Base-by-base conservation (phyloP, 2,797 vertebrate species). In the Eleutherodactylus coqui region DNA sequence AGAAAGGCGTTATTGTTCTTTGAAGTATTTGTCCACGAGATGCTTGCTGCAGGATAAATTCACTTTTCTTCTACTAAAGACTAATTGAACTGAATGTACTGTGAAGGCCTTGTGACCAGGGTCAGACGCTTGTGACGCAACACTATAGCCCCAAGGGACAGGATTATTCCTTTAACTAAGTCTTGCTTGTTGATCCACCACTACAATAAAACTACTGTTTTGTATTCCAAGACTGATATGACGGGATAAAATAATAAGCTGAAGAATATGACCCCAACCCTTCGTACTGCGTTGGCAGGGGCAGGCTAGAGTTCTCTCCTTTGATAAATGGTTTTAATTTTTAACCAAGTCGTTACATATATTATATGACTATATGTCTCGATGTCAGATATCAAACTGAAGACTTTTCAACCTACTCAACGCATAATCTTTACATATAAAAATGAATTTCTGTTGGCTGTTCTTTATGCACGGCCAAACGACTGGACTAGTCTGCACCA, bases 101-200 rank as follows among this genome's bases (percentile, higher is more conserved):
- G 76, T 79, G 75, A 72, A 41, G 36, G 62, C 64, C 83, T 85
- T 85, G 62, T 85, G 83, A 85, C 49, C 76, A 53, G 62, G 75
- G 75, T 85, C 83, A 85, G 60, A 79, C 60, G 47, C 47, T 34
- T 51, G 75, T 85, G 76, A 85, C 75, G 76, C 83, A 79, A n/a
- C 49, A 55, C 43, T 41, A 29, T 27, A 53, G 34, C 55, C 82
- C 55, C 17, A 34, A 51, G 58, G 82, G 73, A 77, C 41, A 11
- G 72, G 55, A 75, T 75, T 83, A 75, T 62, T 83, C 53, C 41
- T 83, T 83, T 83, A 75, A 75, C 60, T 83, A 75, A 49, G 53
- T 83, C 72, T n/a, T 41, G 51, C 7, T 47, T 82, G 80, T 53
- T 82, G 80, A 82, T 72, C 64, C 49, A 43, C 80, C 36, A 32